Conservation (phyloP, 2,113 vertebrate genomes). For the Ameiurus melas region DNA sequence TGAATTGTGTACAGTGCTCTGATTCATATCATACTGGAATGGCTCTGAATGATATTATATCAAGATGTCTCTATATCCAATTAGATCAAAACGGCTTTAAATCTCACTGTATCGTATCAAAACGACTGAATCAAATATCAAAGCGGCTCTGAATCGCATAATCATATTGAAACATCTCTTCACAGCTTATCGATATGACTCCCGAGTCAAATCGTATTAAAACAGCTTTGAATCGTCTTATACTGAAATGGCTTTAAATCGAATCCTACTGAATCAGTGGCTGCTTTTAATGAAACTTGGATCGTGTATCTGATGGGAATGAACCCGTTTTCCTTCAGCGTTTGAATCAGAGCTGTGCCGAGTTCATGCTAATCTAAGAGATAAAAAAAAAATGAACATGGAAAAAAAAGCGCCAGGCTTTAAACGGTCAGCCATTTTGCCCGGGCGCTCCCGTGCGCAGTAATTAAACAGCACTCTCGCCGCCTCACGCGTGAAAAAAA, state of each 20-base stretch:
- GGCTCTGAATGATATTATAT: background rate
- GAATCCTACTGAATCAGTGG: background rate
- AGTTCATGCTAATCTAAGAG: background rate
- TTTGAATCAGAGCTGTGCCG: background rate
- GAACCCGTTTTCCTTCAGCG: background rate
- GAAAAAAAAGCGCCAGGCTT: background rate
- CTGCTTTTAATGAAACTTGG: background rate
- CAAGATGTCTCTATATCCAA: background rate
- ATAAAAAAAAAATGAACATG: background rate
- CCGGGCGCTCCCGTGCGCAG: background rate
- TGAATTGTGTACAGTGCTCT: too few species aligned
- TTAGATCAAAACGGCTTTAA: background rate
- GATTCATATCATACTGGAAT: background rate
- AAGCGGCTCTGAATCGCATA: background rate
- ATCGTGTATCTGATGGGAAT: background rate
- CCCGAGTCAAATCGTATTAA: background rate
- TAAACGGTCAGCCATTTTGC: slow-evolving; percentile 10
- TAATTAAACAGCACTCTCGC: slow-evolving; percentile 14
- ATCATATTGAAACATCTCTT: too few species aligned
- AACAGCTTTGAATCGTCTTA: background rate
- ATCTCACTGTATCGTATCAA: background rate
- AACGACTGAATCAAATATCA: background rate
- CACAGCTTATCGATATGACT: background rate
- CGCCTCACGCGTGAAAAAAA: background rate
- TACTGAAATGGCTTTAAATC: background rate